Evolutionary conservation across 2,888 invertebrate species (phyloP).

Genomic region (Eristalis intricaria): DNA sequence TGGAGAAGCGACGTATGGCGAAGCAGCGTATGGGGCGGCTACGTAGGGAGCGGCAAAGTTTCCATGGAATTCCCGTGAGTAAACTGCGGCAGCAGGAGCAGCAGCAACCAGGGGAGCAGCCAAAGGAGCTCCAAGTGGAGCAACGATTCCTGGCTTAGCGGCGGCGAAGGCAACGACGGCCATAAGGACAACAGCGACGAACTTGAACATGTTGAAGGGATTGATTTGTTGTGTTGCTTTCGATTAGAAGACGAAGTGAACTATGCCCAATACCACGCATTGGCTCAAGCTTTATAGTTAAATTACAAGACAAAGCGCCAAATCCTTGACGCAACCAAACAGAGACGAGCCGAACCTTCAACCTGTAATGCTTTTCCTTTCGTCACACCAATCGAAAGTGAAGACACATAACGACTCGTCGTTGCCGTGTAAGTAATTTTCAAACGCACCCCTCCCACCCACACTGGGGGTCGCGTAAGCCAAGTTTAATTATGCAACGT

Average conservation of each 20-base stretch:
- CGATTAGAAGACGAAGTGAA: conserved; percentile 64
- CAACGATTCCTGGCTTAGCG: conserved; percentile 78
- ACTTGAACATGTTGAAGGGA: conserved; percentile 62
- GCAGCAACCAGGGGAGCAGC: conserved; percentile 81
- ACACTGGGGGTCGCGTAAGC: conserved; percentile 19
- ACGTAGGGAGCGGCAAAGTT: conserved; percentile 79
- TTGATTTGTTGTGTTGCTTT: conserved; percentile 49
- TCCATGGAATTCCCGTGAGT: conserved; percentile 84
- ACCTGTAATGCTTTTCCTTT: conserved; percentile 4
- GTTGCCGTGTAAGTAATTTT: conserved; percentile 16
- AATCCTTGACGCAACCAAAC: conserved; percentile 44
- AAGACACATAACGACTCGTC: conserved; percentile 20
- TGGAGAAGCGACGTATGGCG: conserved; percentile 74
- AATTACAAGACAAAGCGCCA: conserved; percentile 5
- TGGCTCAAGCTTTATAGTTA: conserved; percentile 46
- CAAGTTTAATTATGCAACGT: conserved; percentile 47
- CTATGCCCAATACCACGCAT: conserved; percentile 24
- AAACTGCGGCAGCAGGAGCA: conserved; percentile 82
- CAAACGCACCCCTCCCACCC: neutral
- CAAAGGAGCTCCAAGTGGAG: conserved; percentile 77
- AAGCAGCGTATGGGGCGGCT: conserved; percentile 75
- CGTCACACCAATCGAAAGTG: conserved; percentile 55
- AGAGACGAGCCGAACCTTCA: conserved; percentile 25
- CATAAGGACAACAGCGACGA: conserved; percentile 76
- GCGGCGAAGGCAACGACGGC: conserved; percentile 76